These are phyloP conservation scores for Idris sp. DNA, from an alignment of 1,140 invertebrate species.

Conservation along the genomic window DNA sequence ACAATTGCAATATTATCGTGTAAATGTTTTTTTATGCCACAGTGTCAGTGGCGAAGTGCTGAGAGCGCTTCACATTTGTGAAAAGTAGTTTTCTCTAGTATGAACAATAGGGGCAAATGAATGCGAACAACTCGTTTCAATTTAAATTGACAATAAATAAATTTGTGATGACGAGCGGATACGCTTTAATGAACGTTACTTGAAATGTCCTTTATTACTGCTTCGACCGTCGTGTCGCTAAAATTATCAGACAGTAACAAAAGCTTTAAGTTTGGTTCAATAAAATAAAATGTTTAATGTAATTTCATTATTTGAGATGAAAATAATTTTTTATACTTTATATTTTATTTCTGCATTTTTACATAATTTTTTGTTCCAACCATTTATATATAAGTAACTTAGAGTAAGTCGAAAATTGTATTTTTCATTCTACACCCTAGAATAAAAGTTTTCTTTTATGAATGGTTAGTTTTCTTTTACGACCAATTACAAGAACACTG, in stretches of 20 bases:
- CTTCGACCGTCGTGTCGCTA: constrained; percentile 16
- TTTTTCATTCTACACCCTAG: no score
- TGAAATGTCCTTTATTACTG: constrained; percentile 29
- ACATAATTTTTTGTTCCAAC: no score
- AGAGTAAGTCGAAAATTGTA: no score
- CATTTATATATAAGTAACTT: no score
- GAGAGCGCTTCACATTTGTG: constrained; percentile 12
- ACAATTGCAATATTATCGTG: constrained; percentile 38
- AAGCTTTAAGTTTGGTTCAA: constrained; percentile 46
- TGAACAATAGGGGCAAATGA: constrained; percentile 66
- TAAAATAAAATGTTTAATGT: constrained; percentile 37
- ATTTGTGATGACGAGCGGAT: constrained; percentile 57
- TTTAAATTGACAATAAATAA: constrained; percentile 68
- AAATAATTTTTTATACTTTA: no score
- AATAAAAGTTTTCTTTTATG: no score
- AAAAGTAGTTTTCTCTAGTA: constrained; percentile 27
- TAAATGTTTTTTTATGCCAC: constrained; percentile 32
- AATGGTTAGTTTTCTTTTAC: no score
- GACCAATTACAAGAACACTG: no score
- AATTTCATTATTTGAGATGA: no score
- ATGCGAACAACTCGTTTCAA: constrained; percentile 47
- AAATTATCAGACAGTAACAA: constrained; percentile 54
- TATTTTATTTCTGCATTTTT: no score
- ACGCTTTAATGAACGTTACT: constrained; percentile 66
- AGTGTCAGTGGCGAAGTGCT: constrained; percentile 25